Conservation (phyloP, 2,888 invertebrate species). For the Eilema griseolum region DNA sequence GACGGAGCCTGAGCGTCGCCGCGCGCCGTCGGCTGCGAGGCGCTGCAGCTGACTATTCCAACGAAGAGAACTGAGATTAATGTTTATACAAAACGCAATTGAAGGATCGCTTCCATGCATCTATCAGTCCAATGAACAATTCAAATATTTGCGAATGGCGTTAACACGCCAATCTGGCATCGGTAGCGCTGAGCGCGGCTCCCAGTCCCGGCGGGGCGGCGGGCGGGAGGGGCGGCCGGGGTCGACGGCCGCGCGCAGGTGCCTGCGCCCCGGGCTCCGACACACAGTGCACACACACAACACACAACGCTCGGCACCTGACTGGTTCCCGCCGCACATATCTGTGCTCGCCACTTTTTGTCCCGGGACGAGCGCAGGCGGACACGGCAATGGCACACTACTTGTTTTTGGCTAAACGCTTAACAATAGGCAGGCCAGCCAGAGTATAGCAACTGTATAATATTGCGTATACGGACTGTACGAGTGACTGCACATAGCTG, state of each 20-base stretch:
- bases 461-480: too few relatives aligned
- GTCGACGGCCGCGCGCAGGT: constrained; percentile 64
- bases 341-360: constrained; percentile 33
- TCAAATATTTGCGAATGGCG: background rate
- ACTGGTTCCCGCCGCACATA: constrained; percentile 58
- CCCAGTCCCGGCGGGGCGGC: constrained; percentile 22
- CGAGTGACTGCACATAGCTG: too few relatives aligned
- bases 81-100: background rate
- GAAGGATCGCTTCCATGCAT: background rate
- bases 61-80: background rate
- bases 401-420: background rate
- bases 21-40: too few relatives aligned
- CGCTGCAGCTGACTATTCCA: background rate
- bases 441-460: background rate
- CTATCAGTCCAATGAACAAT: background rate
- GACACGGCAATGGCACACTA: background rate
- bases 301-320: constrained; percentile 57
- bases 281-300: constrained; percentile 26
- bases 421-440: background rate
- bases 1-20: too few relatives aligned
- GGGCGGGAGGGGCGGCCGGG: constrained; percentile 36
- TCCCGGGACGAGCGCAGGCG: constrained; percentile 7
- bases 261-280: constrained; percentile 52
- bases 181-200: constrained; percentile 18
- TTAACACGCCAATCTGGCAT: constrained; percentile 1